A percentile compares a stretch with the other conserved stretches of the same genome.
Conservation (phyloP, 2,888 invertebrate species). For the Endomychus coccineus region DNA sequence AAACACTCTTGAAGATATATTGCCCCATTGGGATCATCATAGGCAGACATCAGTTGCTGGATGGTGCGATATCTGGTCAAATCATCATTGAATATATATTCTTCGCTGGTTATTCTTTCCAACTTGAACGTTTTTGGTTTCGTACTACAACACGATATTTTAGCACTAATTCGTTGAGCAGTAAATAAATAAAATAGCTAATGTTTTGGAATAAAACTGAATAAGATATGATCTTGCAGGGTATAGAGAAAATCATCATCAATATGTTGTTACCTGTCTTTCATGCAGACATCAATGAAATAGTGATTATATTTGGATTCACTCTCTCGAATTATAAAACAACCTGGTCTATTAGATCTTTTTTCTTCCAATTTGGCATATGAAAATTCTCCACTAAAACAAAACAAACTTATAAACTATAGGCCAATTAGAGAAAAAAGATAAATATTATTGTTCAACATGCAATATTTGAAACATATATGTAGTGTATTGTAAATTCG, state of each 20-base stretch:
- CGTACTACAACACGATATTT: slow-evolving; percentile 46
- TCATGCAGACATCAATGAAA: slow-evolving; percentile 74
- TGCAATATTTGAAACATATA: no score
- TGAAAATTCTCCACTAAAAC: slow-evolving; percentile 70
- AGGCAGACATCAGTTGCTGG: slow-evolving; percentile 54
- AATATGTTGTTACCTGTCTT: slow-evolving; percentile 53
- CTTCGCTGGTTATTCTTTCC: slow-evolving; percentile 53
- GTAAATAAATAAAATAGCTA: no score
- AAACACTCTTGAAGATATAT: slow-evolving; percentile 67
- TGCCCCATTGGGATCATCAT: slow-evolving; percentile 53
- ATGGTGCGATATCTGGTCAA: slow-evolving; percentile 52
- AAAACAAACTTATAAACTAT: slow-evolving; percentile 2
- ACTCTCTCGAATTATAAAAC: slow-evolving; percentile 76
- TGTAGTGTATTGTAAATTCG: no score
- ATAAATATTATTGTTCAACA: neutral
- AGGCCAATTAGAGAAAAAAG: neutral
- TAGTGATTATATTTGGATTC: slow-evolving; percentile 71
- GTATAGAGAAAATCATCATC: neutral
- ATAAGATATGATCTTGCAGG: no score
- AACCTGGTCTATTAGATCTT: slow-evolving; percentile 64
- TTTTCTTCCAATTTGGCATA: slow-evolving; percentile 78
- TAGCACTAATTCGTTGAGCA: no score
- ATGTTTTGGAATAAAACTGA: no score
- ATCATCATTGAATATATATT: slow-evolving; percentile 48
- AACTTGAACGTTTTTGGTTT: slow-evolving; percentile 65